Base-by-base conservation (phyloP, 2,113 vertebrate genomes). In the Tretioscincus oriximinensis region DNA sequence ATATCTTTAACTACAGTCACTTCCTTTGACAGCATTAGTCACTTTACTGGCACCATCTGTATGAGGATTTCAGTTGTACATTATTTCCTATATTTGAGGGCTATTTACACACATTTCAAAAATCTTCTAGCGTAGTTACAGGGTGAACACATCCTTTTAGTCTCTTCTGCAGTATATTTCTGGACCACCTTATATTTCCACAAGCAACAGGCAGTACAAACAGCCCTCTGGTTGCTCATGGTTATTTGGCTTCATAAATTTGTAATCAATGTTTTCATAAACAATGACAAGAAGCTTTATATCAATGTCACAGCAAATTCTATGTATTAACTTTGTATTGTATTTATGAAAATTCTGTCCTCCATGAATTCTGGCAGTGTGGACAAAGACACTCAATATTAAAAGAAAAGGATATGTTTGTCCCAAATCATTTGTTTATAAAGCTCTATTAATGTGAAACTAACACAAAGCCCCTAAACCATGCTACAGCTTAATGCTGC, bases 1-100 rank as follows among this genome's bases (percentile, higher is more conserved):
- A 74, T 81, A 58, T 67, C 47, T 35, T 81, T 41, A 67, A 81
- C 22, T 4, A 12, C 47, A 54, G 78, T 81, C 78, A 73, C 22
- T 81, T 28, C 65, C 31, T 73, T 45, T 73, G 78, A 63, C 70
- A 80, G 60, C 28, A 47, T 35, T 10, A 63, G 68, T 47, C 64
- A 63, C 28, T 66, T 81, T 66, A 35, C 29, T 73, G 31, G 24
- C 63, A 49, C 24, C 12, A 41, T 41, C 65, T 45, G 31, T 64
- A 29, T 49, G n/a, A 26, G 45, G 28, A 80, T 66, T 28, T 26
- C 60, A 73, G 18, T 28, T 72, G 9, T 51, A 47, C 47, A 67
- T 49, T 47, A 67, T 67, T 77, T 76, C 51, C 78, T 7, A 16
- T 66, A 35, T 11, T n/a, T 14, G 64, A 28, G n/a, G 64, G n/a